Percentiles rank a stretch among this genome's conserved stretches.
Evolutionary conservation across 2,113 vertebrate genomes (phyloP).

Genomic region (Colinus virginianus): DNA sequence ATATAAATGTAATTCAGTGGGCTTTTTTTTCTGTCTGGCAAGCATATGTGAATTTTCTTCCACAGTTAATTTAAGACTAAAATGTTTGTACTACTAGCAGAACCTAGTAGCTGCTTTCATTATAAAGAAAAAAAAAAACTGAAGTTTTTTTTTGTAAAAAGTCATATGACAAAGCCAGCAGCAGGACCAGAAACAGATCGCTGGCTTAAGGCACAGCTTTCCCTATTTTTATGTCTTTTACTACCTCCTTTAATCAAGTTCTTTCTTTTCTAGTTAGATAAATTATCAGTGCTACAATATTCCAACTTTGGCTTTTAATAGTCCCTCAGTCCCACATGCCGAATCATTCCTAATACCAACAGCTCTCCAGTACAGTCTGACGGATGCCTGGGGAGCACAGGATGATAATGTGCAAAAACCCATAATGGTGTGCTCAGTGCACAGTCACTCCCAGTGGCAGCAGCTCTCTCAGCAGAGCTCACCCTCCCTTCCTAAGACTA

Average conservation of each 20-base stretch:
- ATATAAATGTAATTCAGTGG: not conserved
- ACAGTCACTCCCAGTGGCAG: not conserved
- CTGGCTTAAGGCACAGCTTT: not conserved
- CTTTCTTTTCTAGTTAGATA: not conserved
- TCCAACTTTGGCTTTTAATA: not conserved
- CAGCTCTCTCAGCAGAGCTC: not conserved
- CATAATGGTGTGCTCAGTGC: fast-evolving
- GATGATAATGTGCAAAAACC: not conserved
- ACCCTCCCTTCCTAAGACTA: not conserved
- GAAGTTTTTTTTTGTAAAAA: not conserved
- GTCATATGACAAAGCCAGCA: not conserved
- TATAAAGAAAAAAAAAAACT: not conserved
- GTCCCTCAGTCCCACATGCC: not conserved
- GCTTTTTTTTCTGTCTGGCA: not conserved
- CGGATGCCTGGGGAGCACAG: not conserved
- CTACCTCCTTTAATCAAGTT: not conserved
- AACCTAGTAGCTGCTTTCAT: not conserved
- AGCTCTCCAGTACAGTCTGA: not conserved
- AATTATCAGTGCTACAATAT: not conserved
- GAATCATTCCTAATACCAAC: not conserved
- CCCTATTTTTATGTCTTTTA: not conserved
- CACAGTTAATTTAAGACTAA: not conserved
- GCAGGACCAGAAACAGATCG: not conserved
- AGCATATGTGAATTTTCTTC: not conserved
- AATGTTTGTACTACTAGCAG: not conserved